phyloP scores from a whole-genome alignment of 2,797 vertebrate species.

The Chaetodon trifasciatus region DNA sequence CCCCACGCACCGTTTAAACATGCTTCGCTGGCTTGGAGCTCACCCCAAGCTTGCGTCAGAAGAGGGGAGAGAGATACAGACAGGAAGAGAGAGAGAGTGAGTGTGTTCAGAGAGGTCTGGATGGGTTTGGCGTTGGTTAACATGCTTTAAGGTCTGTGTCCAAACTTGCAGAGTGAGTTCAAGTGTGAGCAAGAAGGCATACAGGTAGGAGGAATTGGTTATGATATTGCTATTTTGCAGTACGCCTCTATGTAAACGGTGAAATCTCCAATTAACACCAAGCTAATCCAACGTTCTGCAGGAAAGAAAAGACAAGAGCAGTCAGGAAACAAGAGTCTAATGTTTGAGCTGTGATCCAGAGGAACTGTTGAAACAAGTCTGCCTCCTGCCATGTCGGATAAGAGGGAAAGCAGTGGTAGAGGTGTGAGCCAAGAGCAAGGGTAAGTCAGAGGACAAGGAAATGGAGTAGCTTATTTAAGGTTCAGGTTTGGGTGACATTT shows the following conservation, averaged over 20 bases:
- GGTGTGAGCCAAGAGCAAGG: slow-evolving; percentile 54
- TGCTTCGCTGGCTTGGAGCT: slow-evolving; percentile 60
- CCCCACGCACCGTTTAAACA: slow-evolving; percentile 66
- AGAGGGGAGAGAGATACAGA: slow-evolving; percentile 22
- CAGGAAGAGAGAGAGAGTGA: slow-evolving; percentile 13
- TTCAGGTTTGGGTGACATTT: slow-evolving; percentile 59
- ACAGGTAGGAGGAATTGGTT: slow-evolving; percentile 25
- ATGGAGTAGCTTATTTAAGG: slow-evolving; percentile 47
- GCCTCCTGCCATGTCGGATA: slow-evolving; percentile 37
- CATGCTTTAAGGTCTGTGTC: slow-evolving; percentile 54
- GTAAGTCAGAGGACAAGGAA: slow-evolving; percentile 51
- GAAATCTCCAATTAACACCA: slow-evolving; percentile 41
- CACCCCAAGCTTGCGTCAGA: slow-evolving; percentile 45
- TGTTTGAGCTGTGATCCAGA: slow-evolving; percentile 38
- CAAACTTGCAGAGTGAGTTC: slow-evolving; percentile 64
- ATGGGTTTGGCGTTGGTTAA: slow-evolving; percentile 45
- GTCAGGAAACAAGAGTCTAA: slow-evolving; percentile 6
- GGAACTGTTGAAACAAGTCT: slow-evolving; percentile 58
- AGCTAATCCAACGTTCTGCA: slow-evolving; percentile 4
- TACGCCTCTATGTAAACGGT: neutral
- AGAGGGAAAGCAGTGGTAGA: slow-evolving; percentile 34
- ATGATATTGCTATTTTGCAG: slow-evolving; percentile 2
- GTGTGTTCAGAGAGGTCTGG: slow-evolving; percentile 27
- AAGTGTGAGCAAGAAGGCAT: neutral
- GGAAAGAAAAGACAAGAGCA: slow-evolving; percentile 23